These are phyloP conservation scores for Melinaea menophilus DNA, from an alignment of 2,888 invertebrate species.

Conservation along the genomic window DNA sequence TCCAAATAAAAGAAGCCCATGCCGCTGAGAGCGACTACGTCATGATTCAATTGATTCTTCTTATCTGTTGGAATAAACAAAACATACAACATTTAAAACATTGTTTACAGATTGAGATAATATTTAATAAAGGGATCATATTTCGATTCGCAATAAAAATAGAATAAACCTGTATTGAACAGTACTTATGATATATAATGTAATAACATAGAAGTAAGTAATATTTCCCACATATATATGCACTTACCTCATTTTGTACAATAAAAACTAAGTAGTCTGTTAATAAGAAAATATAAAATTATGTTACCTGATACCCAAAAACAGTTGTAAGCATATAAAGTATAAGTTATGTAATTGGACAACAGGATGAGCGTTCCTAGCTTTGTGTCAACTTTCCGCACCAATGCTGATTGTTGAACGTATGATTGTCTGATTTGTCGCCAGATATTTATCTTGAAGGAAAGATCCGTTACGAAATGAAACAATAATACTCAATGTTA, in stretches of 20 bases:
- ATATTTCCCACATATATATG: too few species aligned
- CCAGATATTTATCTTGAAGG: slow-evolving; percentile 75
- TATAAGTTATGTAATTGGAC: slow-evolving; percentile 84
- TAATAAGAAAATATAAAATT: background rate
- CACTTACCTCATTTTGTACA: slow-evolving; percentile 62
- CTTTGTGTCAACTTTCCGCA: slow-evolving; percentile 77
- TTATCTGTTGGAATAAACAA: slow-evolving; percentile 44
- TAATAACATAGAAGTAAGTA: too few species aligned
- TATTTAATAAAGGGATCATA: too few species aligned
- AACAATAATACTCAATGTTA: slow-evolving; percentile 7
- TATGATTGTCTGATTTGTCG: slow-evolving; percentile 81
- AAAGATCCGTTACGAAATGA: slow-evolving; percentile 41
- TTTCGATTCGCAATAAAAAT: too few species aligned
- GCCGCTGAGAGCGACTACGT: slow-evolving; percentile 78
- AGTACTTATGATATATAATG: too few species aligned
- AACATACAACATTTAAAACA: too few species aligned
- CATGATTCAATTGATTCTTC: slow-evolving; percentile 75
- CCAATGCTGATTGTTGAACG: slow-evolving; percentile 79
- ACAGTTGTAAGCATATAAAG: slow-evolving; percentile 85
- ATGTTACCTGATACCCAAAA: slow-evolving; percentile 81
- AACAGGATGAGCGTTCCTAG: slow-evolving; percentile 81
- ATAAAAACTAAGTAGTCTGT: too few species aligned
- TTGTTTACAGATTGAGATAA: too few species aligned
- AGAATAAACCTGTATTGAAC: too few species aligned
- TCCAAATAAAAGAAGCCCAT: slow-evolving; percentile 77